Percentiles rank a stretch among this genome's conserved stretches.
phyloP scores from a whole-genome alignment of 2,113 vertebrate genomes.

The Triplophysa siluroides region DNA sequence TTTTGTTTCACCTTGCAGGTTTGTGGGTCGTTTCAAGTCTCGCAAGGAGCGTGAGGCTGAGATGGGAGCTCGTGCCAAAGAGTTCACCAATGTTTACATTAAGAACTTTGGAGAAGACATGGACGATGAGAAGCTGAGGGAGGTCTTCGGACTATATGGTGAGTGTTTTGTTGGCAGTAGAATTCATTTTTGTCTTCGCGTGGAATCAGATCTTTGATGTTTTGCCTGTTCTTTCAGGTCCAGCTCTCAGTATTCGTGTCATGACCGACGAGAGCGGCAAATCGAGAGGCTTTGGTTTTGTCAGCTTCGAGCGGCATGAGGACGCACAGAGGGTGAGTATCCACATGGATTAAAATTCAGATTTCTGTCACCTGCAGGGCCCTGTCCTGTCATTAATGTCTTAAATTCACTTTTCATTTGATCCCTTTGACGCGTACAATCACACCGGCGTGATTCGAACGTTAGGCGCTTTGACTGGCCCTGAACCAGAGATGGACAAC shows the following conservation, averaged over 20 bases:
- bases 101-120: slow-evolving; percentile 96
- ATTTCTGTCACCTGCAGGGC: too few relatives aligned
- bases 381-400: too few relatives aligned
- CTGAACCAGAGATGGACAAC: too few relatives aligned
- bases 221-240: slow-evolving; percentile 72
- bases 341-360: too few relatives aligned
- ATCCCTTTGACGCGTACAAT: too few relatives aligned
- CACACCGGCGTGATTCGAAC: too few relatives aligned
- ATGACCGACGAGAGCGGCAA: slow-evolving; percentile 93
- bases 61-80: slow-evolving; percentile 92
- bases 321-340: slow-evolving; percentile 88
- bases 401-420: too few relatives aligned
- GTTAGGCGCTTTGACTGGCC: too few relatives aligned
- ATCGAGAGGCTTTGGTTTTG: slow-evolving; percentile 95
- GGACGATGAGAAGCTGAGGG: slow-evolving; percentile 95
- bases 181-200: slow-evolving; percentile 58
- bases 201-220: slow-evolving; percentile 67
- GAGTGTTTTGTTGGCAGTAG: background rate
- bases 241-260: slow-evolving; percentile 93
- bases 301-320: slow-evolving; percentile 97
- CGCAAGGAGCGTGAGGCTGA: slow-evolving; percentile 97
- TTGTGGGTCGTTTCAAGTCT: slow-evolving; percentile 97
- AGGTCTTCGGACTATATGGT: slow-evolving; percentile 93
- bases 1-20: slow-evolving; percentile 68
- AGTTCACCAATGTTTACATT: slow-evolving; percentile 98